Conservation (phyloP, 2,888 invertebrate genomes). For the Lucinisca nassula region DNA sequence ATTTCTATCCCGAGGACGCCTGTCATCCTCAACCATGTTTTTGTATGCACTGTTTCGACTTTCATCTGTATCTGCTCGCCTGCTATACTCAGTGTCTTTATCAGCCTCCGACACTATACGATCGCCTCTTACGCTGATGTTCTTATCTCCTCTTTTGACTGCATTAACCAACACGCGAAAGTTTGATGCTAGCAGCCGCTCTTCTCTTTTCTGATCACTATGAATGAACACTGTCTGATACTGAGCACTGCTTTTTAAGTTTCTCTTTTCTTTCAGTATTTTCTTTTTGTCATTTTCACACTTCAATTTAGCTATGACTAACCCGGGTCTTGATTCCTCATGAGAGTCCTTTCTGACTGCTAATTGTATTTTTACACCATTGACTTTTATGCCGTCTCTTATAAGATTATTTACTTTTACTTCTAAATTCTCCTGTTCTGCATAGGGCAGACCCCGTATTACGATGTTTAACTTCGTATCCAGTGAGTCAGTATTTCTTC, state of each 20-base stretch:
- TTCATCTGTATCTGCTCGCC: too few relatives aligned
- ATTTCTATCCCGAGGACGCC: background rate
- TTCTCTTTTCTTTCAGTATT: background rate
- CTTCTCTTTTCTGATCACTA: slow-evolving; percentile 10
- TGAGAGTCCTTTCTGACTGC: background rate
- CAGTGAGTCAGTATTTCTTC: too few relatives aligned
- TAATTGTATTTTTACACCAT: background rate
- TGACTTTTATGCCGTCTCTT: background rate
- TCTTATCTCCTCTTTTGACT: background rate
- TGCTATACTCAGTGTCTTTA: too few relatives aligned
- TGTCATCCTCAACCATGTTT: background rate
- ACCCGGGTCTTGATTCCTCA: background rate
- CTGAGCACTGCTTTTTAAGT: background rate
- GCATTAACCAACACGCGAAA: background rate
- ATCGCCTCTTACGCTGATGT: background rate
- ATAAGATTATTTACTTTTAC: background rate
- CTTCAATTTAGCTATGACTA: background rate
- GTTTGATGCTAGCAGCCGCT: slow-evolving; percentile 1
- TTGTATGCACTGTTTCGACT: too few relatives aligned
- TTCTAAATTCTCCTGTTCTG: background rate
- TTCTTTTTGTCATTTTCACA: background rate
- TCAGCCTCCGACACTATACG: background rate
- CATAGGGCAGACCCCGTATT: background rate
- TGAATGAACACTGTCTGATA: slow-evolving; percentile 2
- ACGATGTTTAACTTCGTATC: background rate